Conservation (phyloP, 1,140 invertebrate genomes). For the Trachymyrmex septentrionalis region DNA sequence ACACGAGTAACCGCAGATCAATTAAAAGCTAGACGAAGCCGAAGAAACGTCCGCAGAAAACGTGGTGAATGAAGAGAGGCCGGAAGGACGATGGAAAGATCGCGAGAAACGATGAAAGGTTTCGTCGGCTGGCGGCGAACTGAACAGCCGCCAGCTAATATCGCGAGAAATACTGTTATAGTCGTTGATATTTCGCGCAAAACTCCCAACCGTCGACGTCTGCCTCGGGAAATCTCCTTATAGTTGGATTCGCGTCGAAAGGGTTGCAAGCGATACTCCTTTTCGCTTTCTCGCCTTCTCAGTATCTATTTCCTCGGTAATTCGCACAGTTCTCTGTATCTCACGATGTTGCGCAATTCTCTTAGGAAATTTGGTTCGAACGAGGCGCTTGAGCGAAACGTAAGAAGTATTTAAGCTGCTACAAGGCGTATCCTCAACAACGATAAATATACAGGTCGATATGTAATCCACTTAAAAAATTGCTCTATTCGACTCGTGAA, state of each 20-base stretch:
- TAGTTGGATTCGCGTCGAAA: constrained; percentile 45
- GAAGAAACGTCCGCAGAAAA: constrained; percentile 54
- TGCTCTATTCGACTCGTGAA: background rate
- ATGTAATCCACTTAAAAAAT: background rate
- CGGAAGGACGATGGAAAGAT: background rate
- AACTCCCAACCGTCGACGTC: constrained; percentile 70
- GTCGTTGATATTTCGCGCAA: constrained; percentile 82
- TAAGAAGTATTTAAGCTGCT: constrained; percentile 47
- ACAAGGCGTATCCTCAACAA: background rate
- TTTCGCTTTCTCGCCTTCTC: constrained; percentile 29
- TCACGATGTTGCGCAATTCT: constrained; percentile 49
- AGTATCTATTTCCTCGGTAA: constrained; percentile 17
- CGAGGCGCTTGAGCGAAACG: constrained; percentile 33
- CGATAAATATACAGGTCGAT: background rate
- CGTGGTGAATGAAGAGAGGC: background rate
- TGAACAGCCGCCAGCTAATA: constrained; percentile 79
- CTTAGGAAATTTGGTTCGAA: constrained; percentile 53
- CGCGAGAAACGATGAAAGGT: constrained; percentile 26
- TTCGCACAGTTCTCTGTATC: constrained; percentile 42
- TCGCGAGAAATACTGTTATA: constrained; percentile 84
- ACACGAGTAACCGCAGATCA: constrained; percentile 68
- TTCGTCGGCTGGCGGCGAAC: constrained; percentile 35
- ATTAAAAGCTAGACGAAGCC: constrained; percentile 71
- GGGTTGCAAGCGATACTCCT: constrained; percentile 61
- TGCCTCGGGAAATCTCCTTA: constrained; percentile 70